These are phyloP conservation scores for Chrysodeixis includens DNA, from an alignment of 2,888 invertebrate genomes.

Conservation along the genomic window DNA sequence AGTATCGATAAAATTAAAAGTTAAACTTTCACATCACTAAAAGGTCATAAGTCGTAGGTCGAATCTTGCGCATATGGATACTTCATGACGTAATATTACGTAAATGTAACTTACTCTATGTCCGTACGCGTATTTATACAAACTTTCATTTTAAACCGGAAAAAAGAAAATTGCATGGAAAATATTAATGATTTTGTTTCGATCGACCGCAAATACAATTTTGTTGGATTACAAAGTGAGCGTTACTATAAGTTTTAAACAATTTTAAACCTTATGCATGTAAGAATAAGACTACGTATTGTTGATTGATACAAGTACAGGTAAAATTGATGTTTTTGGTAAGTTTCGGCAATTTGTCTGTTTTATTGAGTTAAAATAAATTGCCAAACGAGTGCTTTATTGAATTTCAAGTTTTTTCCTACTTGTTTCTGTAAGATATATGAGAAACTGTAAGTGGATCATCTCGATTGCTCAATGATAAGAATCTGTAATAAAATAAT, in stretches of 20 bases:
- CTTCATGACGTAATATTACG: slow-evolving; percentile 77
- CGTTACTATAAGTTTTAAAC: not conserved
- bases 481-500: not conserved
- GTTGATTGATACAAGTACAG: not conserved
- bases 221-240: slow-evolving; percentile 4
- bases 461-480: slow-evolving; percentile 5
- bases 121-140: slow-evolving; percentile 24
- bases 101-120: slow-evolving; percentile 59
- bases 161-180: not conserved
- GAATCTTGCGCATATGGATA: slow-evolving; percentile 75
- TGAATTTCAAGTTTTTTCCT: slow-evolving; percentile 8
- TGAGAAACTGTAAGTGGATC: not conserved
- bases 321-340: slow-evolving; percentile 17
- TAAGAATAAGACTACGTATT: not conserved
- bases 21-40: slow-evolving; percentile 67
- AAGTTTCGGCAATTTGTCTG: slow-evolving; percentile 22
- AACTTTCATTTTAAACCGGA: slow-evolving; percentile 11
- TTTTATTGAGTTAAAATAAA: slow-evolving; percentile 22
- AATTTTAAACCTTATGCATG: slow-evolving; percentile 10
- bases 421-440: not conserved
- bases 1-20: slow-evolving; percentile 31
- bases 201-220: slow-evolving; percentile 8
- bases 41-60: slow-evolving; percentile 81
- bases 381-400: slow-evolving; percentile 19
- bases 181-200: not conserved